phyloP scores from a whole-genome alignment of 2,113 vertebrate genomes.

The Noctilio leporinus region DNA sequence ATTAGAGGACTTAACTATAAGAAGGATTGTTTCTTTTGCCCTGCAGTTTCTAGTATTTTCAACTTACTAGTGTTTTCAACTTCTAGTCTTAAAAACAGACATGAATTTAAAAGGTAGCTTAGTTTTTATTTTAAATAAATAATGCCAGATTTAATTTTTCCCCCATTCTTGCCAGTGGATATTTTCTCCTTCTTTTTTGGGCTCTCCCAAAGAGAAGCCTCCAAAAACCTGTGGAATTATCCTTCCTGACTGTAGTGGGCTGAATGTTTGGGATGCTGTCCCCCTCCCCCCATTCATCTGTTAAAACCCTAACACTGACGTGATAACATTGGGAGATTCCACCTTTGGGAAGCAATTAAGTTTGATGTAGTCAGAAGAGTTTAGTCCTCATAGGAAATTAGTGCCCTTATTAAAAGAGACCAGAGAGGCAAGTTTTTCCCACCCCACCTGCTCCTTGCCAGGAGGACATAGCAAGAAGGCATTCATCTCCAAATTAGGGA shows the following conservation, averaged over 20 bases:
- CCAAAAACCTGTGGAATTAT: constrained; percentile 5
- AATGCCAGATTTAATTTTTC: constrained; percentile 19
- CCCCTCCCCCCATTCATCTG: neutral
- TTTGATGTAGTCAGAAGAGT: neutral
- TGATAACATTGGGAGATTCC: neutral
- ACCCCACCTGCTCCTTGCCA: neutral
- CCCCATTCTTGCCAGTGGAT: neutral
- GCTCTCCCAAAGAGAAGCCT: neutral
- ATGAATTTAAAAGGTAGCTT: neutral
- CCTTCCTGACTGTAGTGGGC: neutral
- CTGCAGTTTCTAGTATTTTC: constrained; percentile 18
- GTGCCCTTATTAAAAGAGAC: neutral
- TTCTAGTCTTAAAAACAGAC: constrained; percentile 25
- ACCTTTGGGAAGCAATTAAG: neutral
- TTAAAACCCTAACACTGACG: neutral
- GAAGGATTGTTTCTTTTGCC: neutral
- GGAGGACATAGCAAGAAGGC: neutral
- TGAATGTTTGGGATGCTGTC: neutral
- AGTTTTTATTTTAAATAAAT: constrained; percentile 2
- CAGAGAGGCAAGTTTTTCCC: too few relatives aligned
- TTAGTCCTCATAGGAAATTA: neutral
- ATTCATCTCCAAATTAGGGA: neutral
- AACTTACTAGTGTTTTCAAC: neutral
- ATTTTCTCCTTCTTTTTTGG: neutral
- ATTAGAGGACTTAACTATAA: neutral